Evolutionary conservation across 37 sponge, comb jelly and placozoan species (phyloP), one percentile per base, ranked within the genome.

Genomic region (Cliona cf. orientalis): DNA sequence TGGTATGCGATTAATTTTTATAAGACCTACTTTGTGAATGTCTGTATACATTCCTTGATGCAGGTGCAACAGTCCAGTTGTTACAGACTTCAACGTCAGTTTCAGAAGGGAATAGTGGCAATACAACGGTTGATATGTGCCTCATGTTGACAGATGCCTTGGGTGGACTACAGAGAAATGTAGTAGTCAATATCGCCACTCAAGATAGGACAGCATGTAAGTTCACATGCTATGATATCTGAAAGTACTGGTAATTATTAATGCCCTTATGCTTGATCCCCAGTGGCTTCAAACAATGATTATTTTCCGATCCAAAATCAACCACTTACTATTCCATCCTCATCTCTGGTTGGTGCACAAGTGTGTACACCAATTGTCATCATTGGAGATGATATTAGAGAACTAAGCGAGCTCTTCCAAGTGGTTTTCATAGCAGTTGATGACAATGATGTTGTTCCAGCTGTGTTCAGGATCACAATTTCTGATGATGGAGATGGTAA

Each of bases 401-500:
- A 65, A 29, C 26, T 19, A 3, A 32, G 32, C 6, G 66, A 65
- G 66, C 2, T 34, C 5, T 65, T 65, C 6, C 33, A 5, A 65
- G 66, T 65, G 19, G 2, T 3, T 2, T 3, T 65, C 28, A 4
- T 2, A 29, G 35, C 66, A 3, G 66, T 26, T 32, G 33, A 65
- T 29, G 19, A 21, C 6, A 3, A 32, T 2, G 66, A 65, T 29
- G 19, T 36, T 29, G 33, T 65, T 3, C 36, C 66, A 26, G 6
- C 28, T 29, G 32, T 29, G 17, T 2, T 32, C 31, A 26, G 32
- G 2, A 29, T 65, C 3, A 65, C 66, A 65, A 32, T 65, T 31
- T 36, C 19, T 19, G 36, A 65, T 32, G 66, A 65, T 65, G 66
- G 66, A 31, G 66, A 65, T 33, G 35, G 66, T 65, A 65, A 5